These are phyloP conservation scores for Drosophila anomelani DNA, from an alignment of 2,888 invertebrate genomes.

Conservation along the genomic window DNA sequence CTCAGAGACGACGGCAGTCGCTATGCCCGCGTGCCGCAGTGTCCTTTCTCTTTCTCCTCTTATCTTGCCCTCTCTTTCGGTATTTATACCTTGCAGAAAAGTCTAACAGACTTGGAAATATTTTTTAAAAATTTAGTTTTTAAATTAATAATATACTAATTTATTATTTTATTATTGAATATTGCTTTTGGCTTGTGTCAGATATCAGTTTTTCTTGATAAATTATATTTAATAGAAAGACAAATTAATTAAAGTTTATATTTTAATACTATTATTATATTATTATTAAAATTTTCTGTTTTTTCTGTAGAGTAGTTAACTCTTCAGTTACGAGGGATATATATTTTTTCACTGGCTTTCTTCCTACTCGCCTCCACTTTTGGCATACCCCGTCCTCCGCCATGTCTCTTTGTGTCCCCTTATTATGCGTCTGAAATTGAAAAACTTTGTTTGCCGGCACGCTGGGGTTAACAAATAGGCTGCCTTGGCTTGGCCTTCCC, in stretches of 20 bases:
- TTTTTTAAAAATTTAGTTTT: neutral
- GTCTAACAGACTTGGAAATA: neutral
- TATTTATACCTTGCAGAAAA: slow-evolving; percentile 1
- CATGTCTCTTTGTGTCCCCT: slow-evolving; percentile 59
- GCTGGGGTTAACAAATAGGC: slow-evolving; percentile 81
- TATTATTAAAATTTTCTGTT: neutral
- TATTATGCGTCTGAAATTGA: slow-evolving; percentile 82
- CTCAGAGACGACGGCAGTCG: slow-evolving; percentile 55
- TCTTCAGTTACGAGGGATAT: neutral
- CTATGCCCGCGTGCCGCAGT: slow-evolving; percentile 13
- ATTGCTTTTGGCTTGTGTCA: neutral
- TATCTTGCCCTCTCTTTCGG: neutral
- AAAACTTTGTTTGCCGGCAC: slow-evolving; percentile 80
- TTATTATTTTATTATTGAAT: too few relatives aligned
- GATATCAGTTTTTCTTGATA: neutral
- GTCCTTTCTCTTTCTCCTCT: neutral
- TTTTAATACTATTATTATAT: neutral
- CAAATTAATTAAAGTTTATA: neutral
- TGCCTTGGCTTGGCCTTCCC: slow-evolving; percentile 33
- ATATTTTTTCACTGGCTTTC: neutral
- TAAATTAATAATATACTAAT: too few relatives aligned
- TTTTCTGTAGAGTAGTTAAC: neutral
- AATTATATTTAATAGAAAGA: neutral
- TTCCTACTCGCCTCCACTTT: neutral
- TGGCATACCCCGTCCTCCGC: slow-evolving; percentile 7